Evolutionary conservation across 2,113 vertebrate genomes (phyloP), one percentile per base, ranked within the genome.

Genomic region (Oncorhynchus keta): DNA sequence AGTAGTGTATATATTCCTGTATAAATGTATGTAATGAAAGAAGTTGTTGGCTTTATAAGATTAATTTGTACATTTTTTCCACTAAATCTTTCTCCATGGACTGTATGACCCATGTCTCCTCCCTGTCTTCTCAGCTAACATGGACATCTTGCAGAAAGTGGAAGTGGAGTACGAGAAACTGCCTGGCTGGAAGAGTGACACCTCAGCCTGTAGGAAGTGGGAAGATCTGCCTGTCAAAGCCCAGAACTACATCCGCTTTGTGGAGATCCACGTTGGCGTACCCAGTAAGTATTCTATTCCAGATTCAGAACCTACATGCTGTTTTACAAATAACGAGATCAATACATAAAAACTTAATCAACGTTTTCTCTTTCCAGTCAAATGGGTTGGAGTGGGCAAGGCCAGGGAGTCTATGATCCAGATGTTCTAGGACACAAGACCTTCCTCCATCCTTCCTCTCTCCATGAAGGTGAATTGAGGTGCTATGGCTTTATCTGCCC

Each of bases 211-310:
- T 72, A 90, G 95, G 32, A 95, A 93, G 78, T 96, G 95, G 95
- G 94, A 95, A n/a, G 95, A 96, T 48, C 95, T 96, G n/a, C 95
- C 95, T 48, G 83, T 92, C 0, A 95, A 96, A 85, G 95, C 95
- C 61, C 95, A 96, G 88, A 94, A 90, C 81, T 96, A 96, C 32
- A 93, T 96, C 73, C 92, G 95, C 68, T 96, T 95, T 20, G 92
- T 96, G 87, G 95, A 96, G 85, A 96, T 95, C 71, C 95, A 96
- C 0, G 82, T 96, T 28, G 93, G 94, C 0, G 95, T 96, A 48
- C 92, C 95, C 83, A 94, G 95, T 96, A 79, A 78, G 77, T 57
- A 5, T 70, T 22, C 3, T 62, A 62, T 24, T 55, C 12, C 16
- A 14, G 18, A 55, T 18, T 66, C 26, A 66, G 64, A 26, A 66